Base-by-base conservation (phyloP, 2,113 vertebrate species). In the Deroptyus accipitrinus region DNA sequence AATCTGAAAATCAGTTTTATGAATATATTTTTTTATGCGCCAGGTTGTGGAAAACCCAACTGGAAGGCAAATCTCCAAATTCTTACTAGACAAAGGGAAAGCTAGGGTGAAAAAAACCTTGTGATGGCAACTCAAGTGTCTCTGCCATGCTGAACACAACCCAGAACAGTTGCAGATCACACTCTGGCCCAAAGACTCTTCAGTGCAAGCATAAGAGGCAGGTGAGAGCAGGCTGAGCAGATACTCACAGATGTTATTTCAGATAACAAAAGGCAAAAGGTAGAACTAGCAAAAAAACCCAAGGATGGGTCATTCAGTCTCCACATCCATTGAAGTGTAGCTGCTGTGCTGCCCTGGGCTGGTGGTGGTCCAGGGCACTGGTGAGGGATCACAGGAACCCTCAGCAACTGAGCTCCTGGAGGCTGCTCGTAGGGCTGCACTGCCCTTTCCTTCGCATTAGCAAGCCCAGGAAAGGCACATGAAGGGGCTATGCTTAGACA, bases 361-460 rank as follows among this genome's bases (percentile, higher is more conserved):
- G 5, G 10, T 19, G 46, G 39, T 73, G 46, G 20, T 18, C 52
- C 11, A 2, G 13, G 23, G 17, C 17, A 28, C 28, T 11, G 8
- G 18, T 4, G 11, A 89, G 35, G 6, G 6, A 28, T 6, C 28
- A 55, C 17, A 35, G 1, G 5, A 18, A 3, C 7, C 17, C n/a
- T 83, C 2, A 13, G 17, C n/a, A 73, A 48, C 22, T 3, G 1
- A 12, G 2, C 33, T 69, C 19, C 62, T 0, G 0, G 2, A 7
- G 31, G 10, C 10, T 69, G 14, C 28, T 68, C 0, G 1, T 0
- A 2, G 64, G 27, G 46, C 19, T 39, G 8, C 9, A 18, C 39
- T 55, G 35, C 30, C 24, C 51, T 39, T 42, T 87, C 19, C 6
- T 57, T 17, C 1, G 0, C 0, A 0, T 28, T 0, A 1, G 2